Conservation (phyloP, 2,113 vertebrate species). For the Poecilia latipinna region DNA sequence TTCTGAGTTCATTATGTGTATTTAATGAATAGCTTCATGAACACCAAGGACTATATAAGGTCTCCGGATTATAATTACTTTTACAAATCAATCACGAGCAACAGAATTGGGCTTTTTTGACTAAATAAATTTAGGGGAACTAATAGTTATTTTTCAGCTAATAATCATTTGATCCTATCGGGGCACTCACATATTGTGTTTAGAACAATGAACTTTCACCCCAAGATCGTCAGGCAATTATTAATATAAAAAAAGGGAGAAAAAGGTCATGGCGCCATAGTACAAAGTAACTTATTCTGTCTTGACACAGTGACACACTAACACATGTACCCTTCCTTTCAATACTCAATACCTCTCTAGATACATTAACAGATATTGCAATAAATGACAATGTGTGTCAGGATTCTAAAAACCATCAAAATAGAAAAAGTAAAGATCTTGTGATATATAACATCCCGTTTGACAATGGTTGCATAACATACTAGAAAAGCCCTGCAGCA, state of each 20-base stretch:
- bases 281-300: not conserved
- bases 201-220: not conserved
- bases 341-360: not conserved
- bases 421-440: conserved; percentile 43
- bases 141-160: not conserved
- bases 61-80: no score
- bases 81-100: no score
- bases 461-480: conserved; percentile 52
- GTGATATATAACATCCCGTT: conserved; percentile 42
- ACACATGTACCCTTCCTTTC: no score
- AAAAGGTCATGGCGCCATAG: not conserved
- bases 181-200: not conserved
- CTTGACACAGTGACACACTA: not conserved
- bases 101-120: no score
- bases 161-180: not conserved
- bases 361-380: not conserved
- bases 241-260: not conserved
- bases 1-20: no score
- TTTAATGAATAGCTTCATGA: conserved; percentile 2
- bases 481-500: conserved; percentile 35
- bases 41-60: not conserved
- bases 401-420: not conserved
- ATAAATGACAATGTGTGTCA: not conserved
- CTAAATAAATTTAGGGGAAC: no score
- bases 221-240: not conserved